Evolutionary conservation across 2,797 vertebrate genomes (phyloP).

Genomic region (Aselliscus stoliczkanus): DNA sequence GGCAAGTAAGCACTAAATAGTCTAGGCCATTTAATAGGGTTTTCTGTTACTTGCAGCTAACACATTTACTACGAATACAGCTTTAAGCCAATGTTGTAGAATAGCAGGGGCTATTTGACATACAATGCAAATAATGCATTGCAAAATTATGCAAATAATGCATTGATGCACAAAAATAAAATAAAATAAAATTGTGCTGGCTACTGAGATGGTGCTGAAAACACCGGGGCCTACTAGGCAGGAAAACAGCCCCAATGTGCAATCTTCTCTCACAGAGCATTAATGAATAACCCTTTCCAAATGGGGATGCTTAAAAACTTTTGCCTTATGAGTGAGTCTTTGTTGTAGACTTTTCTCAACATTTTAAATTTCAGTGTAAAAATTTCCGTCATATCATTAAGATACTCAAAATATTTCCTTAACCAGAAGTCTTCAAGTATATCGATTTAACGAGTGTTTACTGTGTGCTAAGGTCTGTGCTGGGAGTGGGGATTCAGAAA

Average conservation of each 20-base stretch:
- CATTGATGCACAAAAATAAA: too few relatives aligned
- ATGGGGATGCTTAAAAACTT: not conserved
- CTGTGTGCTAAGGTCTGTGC: not conserved
- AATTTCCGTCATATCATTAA: not conserved
- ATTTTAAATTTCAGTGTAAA: not conserved
- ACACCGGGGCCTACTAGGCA: not conserved
- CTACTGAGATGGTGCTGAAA: not conserved
- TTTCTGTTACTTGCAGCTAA: not conserved
- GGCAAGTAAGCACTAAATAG: not conserved
- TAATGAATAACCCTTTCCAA: not conserved
- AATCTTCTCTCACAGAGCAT: not conserved
- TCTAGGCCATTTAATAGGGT: not conserved
- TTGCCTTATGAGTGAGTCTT: not conserved
- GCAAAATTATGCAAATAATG: too few relatives aligned
- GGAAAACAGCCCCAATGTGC: not conserved
- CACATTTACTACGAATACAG: not conserved
- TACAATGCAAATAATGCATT: not conserved
- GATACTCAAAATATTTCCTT: not conserved
- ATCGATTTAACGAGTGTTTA: not conserved
- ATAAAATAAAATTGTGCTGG: too few relatives aligned
- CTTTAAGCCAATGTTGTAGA: not conserved
- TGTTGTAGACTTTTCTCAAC: not conserved
- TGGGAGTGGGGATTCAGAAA: not conserved
- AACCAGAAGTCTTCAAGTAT: not conserved
- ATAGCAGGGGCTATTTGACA: not conserved